Evolutionary conservation across 2,113 vertebrate species (phyloP), one percentile per base, ranked within the genome.

Genomic region (Rhipidura dahli): DNA sequence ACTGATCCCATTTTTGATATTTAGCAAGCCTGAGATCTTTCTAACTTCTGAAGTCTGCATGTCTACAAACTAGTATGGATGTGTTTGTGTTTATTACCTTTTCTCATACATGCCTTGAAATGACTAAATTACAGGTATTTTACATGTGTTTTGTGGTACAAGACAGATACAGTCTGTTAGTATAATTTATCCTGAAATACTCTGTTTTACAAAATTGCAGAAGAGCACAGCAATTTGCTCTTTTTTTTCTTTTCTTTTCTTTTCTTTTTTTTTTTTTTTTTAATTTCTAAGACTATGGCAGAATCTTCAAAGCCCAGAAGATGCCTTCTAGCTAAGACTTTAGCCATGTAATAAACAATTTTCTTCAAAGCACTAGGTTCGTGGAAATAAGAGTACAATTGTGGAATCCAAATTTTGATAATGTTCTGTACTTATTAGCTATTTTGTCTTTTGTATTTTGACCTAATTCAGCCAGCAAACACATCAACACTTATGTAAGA

Each of bases 171-270:
- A 94, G 92, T 98, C 97, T 96, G 97, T 98, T 98, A 98, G 98
- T 98, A 98, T 99, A 99, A 99, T 99, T 99, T 98, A 98, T 98
- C 98, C 98, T 98, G 97, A 99, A 99, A 90, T 95, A 98, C 97
- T 97, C 92, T 98, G 97, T 97, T 98, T 98, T 98, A 98, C 92
- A 97, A 99, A 99, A 99, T 99, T 98, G 99, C 96, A 98, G 98
- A 99, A 99, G 99, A 99, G 97, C 98, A 98, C 98, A 93, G 98
- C 98, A 99, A 99, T 99, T 99, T 99, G 95, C 98, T 98, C 94
- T 97, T 87, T 98, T 98, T 98, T 98, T 98, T 96, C 98, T 91
- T 93, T 30, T 39, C 22, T 98, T 98, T n/a, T n/a, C n/a, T n/a
- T n/a, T n/a, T n/a, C n/a, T 22, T 40, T 20, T 94, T 91, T 50